Base-by-base conservation (phyloP, 2,797 vertebrate genomes). In the Thaleichthys pacificus region DNA sequence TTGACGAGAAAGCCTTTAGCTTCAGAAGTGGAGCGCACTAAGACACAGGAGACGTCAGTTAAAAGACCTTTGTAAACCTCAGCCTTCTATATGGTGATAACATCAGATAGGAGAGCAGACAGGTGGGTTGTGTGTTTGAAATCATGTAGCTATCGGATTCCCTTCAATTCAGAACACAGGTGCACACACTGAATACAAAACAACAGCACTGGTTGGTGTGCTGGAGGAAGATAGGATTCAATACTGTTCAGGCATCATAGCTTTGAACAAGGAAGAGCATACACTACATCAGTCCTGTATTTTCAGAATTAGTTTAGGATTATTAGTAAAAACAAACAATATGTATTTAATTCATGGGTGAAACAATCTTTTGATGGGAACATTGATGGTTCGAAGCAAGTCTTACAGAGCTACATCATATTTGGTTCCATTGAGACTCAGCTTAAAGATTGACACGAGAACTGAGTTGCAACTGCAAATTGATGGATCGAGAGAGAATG, bases 1-100 rank as follows among this genome's bases (percentile, higher is more conserved):
- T 74, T 81, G 79, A 75, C 82, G 72, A 67, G 70, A 68, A 71
- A 75, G 70, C 73, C 63, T 74, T 71, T 77, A 71, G 69, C 68
- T 79, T 66, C 70, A 69, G 69, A 72, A 72, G 66, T 58, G 69
- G 58, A 74, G 66, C 72, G 69, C 72, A 72, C 79, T 79, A 69
- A 75, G 66, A 61, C 67, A 74, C 77, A 74, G 77, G 76, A 74
- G 76, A 73, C 69, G 71, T 71, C 76, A 69, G 63, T 30, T 75
- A 21, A 78, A 69, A 76, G 78, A 69, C 68, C 70, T 78, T 73
- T 76, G 75, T 78, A 65, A 72, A 66, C 32, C 24, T 67, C 60
- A 70, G 62, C 60, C 42, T 21, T 38, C 54, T 42, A 49, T 32
- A 57, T 66, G 65, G 66, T 24, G 72, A 77, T 77, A 79, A 28